phyloP scores from a whole-genome alignment of 1,140 invertebrate genomes.

The Tetraneura akinire region DNA sequence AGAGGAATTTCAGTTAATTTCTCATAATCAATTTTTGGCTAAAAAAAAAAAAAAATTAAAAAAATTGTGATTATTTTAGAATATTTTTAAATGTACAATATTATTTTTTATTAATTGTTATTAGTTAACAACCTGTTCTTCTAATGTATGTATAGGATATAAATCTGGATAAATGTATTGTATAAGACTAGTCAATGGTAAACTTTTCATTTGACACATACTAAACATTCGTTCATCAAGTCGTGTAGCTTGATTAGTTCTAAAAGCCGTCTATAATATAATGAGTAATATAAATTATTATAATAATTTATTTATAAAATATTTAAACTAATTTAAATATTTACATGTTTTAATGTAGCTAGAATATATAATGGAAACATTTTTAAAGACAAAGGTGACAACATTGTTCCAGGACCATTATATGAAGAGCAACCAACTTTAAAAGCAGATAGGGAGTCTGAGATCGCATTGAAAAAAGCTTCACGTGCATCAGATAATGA shows the following conservation, averaged over 20 bases:
- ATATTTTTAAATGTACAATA: not conserved
- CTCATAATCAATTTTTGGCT: constrained; percentile 57
- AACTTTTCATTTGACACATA: constrained; percentile 91
- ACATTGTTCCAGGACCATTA: constrained; percentile 65
- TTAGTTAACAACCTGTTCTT: constrained; percentile 62
- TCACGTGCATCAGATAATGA: constrained; percentile 91
- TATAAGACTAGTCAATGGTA: constrained; percentile 80
- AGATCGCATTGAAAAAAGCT: constrained; percentile 91
- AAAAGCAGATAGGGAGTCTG: constrained; percentile 87
- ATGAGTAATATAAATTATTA: constrained; percentile 20
- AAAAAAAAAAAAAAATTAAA: constrained; percentile 29
- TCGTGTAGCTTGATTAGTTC: constrained; percentile 80
- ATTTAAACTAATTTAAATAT: constrained; percentile 56
- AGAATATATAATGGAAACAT: constrained; percentile 88
- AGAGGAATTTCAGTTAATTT: constrained; percentile 56
- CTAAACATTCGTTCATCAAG: constrained; percentile 90
- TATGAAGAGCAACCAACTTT: constrained; percentile 69
- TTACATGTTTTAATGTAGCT: constrained; percentile 87
- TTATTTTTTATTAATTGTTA: not conserved
- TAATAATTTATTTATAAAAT: too few species aligned
- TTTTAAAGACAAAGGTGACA: constrained; percentile 73
- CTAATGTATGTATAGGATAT: constrained; percentile 83
- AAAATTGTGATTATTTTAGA: not conserved
- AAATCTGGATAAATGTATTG: constrained; percentile 90
- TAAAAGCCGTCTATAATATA: constrained; percentile 74